These are phyloP conservation scores for Podarcis siculus DNA, from an alignment of 2,797 vertebrate species.

Conservation along the genomic window DNA sequence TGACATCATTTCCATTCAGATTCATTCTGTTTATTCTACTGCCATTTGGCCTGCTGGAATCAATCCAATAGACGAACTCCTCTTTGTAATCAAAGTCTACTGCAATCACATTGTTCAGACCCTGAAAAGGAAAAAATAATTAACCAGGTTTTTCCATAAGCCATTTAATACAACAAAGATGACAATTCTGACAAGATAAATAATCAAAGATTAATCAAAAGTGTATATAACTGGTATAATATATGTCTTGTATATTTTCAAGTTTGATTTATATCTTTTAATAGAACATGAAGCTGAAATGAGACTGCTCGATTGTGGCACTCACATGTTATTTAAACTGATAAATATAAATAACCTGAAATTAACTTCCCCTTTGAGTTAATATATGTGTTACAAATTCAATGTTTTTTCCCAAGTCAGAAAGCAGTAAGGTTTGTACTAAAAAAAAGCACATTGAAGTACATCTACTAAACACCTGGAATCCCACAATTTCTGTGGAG, in stretches of 20 bases:
- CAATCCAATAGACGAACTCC: constrained; percentile 98
- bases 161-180: constrained; percentile 25
- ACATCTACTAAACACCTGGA: not conserved
- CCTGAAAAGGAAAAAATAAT: constrained; percentile 77
- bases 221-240: not conserved
- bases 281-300: not conserved
- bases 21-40: constrained; percentile 97
- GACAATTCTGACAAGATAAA: constrained; percentile 28
- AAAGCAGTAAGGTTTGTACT: not conserved
- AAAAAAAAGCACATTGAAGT: not conserved
- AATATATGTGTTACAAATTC: not conserved
- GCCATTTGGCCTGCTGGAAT: constrained; percentile 95
- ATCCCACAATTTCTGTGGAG: not conserved
- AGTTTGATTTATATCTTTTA: not conserved
- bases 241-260: not conserved
- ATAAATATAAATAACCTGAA: not conserved
- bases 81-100: constrained; percentile 99
- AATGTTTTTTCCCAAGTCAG: not conserved
- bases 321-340: not conserved
- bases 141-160: constrained; percentile 27
- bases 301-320: not conserved
- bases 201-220: constrained; percentile 20
- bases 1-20: constrained; percentile 95
- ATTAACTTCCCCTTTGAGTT: not conserved
- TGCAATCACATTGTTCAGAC: constrained; percentile 96